Base-by-base conservation (phyloP, 2,888 invertebrate species). In the Podabrus alpinus region DNA sequence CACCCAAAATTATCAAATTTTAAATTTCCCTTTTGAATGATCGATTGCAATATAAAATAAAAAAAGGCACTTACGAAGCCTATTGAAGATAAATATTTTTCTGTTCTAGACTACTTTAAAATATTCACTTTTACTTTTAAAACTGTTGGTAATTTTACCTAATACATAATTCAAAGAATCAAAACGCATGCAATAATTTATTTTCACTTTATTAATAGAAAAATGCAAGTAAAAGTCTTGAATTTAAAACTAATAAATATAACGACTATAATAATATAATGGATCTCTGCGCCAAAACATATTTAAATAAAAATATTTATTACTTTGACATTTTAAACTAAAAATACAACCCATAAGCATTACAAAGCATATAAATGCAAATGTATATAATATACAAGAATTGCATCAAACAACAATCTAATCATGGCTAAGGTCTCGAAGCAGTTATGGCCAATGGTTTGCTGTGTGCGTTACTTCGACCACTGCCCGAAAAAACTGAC, bases 191-290 rank as follows among this genome's bases (percentile, higher is more conserved):
- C 68, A 64, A 64, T 64, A 11, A 16, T 45, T 59, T 21, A 19
- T 68, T 72, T 72, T 72, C 72, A 72, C 72, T 66, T 61, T 25
- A 66, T 72, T 24, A 72, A 72, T 66, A 68, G 62, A 68, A 68
- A 68, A 62, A 72, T 72, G 24, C 16, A 68, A 72, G 72, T 72
- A 72, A 72, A 72, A 72, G 72, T 72, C 19, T 45, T 45, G 45
- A 45, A 45, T 45, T 45, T 45, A n/a, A 45, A 45, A 7, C 45
- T n/a, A 45, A 45, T 45, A 45, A 45, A n/a, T 45, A n/a, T 45
- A 45, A n/a, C n/a, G n/a, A n/a, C n/a, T n/a, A n/a, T 45, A 5
- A 1, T 29, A 5, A 5, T 10, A 11, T 29, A 11, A 11, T 29
- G 3, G 29, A 13, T n/a, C n/a, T n/a, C n/a, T 29, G 29, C 1